Base-by-base conservation (phyloP, 2,888 invertebrate species). In the Scaptodrosophila latifasciaeformis region DNA sequence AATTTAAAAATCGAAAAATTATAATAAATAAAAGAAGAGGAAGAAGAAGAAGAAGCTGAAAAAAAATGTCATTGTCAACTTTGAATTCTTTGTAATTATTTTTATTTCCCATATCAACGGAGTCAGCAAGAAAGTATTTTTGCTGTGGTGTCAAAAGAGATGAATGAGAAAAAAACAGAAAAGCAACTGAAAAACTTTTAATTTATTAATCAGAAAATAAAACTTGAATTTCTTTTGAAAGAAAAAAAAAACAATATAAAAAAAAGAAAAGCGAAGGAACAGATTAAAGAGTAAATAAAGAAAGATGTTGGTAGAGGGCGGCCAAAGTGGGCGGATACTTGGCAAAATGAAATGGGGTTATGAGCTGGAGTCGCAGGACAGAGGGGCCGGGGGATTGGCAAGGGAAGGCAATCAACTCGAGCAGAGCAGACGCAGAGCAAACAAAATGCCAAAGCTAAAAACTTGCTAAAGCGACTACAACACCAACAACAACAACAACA, bases 341-440 rank as follows among this genome's bases (percentile, higher is more conserved):
- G 42, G 10, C 29, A 18, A 17, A 21, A 35, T 15, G 46, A 15
- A 19, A 48, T 34, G 39, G 44, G 31, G 24, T 24, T 24, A 7
- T 24, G 4, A 24, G 7, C 24, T 24, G 24, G 24, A n/a, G n/a
- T n/a, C n/a, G n/a, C n/a, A n/a, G 42, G 35, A 29, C 31, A n/a
- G 5, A 21, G 37, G 7, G 18, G 24, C 42, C 13, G 42, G 29
- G 45, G 58, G 34, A 49, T n/a, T 59, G 62, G 4, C 24, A 24
- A 24, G 4, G 24, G 62, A 50, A 50, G 66, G 70, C 77, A 77
- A 74, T 77, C 74, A 77, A 74, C 71, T 66, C 68, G 45, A 19
- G 44, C 44, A 39, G 67, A 71, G 59, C 74, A 74, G 72, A 74
- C 77, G 60, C 52, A 58, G 54, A 12, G 74, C 74, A 74, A 74